phyloP scores from a whole-genome alignment of 2,113 vertebrate species.

The Brachypodius melanocephalos region DNA sequence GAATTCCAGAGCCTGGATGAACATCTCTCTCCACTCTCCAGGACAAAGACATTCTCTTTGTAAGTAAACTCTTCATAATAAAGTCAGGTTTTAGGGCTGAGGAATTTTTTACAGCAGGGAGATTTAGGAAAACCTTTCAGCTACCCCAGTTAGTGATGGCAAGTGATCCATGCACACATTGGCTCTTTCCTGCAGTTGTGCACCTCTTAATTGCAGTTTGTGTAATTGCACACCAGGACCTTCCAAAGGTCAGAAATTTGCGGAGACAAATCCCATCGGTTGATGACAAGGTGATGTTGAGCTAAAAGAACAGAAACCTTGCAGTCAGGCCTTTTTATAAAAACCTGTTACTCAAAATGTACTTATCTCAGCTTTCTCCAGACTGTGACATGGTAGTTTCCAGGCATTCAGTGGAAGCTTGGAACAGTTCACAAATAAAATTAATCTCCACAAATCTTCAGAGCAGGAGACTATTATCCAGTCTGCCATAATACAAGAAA shows the following conservation, averaged over 20 bases:
- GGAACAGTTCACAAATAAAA: background rate
- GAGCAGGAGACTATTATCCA: background rate
- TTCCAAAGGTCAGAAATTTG: background rate
- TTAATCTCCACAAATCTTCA: background rate
- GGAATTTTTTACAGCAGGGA: background rate
- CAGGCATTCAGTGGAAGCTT: background rate
- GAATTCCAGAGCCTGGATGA: background rate
- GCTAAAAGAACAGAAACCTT: background rate
- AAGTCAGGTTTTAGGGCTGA: background rate
- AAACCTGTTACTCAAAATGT: background rate
- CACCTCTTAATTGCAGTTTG: background rate
- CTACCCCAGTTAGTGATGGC: background rate
- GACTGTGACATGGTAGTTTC: background rate
- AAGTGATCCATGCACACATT: background rate
- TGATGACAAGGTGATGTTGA: background rate
- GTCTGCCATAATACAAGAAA: background rate
- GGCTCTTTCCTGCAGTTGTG: background rate
- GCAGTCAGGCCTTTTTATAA: background rate
- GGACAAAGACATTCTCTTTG: background rate
- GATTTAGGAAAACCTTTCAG: background rate
- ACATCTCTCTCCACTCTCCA: background rate
- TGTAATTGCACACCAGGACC: background rate
- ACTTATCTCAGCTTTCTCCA: background rate
- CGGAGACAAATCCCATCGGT: background rate
- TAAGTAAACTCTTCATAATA: slow-evolving; percentile 20